Evolutionary conservation across 2,113 vertebrate genomes (phyloP), one percentile per base, ranked within the genome.

Genomic region (Propithecus coquereli): DNA sequence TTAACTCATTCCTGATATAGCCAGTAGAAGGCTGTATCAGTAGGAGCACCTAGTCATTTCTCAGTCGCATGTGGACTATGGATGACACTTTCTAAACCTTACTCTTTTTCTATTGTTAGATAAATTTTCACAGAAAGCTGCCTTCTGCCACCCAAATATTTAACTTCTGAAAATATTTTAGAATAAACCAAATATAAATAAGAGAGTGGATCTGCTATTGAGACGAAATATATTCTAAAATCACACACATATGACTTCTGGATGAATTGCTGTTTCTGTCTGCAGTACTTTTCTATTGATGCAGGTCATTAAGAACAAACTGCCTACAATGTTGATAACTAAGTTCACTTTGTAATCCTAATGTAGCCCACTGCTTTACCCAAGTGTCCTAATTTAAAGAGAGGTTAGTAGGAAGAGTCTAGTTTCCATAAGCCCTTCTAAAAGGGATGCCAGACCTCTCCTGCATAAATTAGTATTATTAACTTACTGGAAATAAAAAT

Each of bases 401-500:
- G 43, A 82, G 37, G n/a, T 77, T 82, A 81, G 25, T 47, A 90
- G 8, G n/a, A 94, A 92, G 13, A 5, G 71, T 54, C 14, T 37
- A 59, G 8, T 94, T 79, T 66, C 85, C 5, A 86, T 88, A 95
- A 94, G 50, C 20, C 25, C 10, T 97, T 73, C 45, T 71, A 93
- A 95, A 93, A 83, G 27, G 52, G 32, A 96, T 97, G 37, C 18
- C 8, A 94, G 77, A 54, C 23, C 25, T 95, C 18, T 90, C 70
- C 57, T 27, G 89, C 18, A 86, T 40, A 82, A 47, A 77, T 94
- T 47, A 85, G 12, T 81, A 90, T 85, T 85, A 94, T 73, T 80
- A 90, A 95, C 20, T 52, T 92, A 92, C 8, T 68, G 84, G 59
- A 90, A 57, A 70, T 96, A 59, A 92, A 97, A 96, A 92, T 71